Conservation (phyloP, 2,113 vertebrate genomes). For the Lagopus leucura region DNA sequence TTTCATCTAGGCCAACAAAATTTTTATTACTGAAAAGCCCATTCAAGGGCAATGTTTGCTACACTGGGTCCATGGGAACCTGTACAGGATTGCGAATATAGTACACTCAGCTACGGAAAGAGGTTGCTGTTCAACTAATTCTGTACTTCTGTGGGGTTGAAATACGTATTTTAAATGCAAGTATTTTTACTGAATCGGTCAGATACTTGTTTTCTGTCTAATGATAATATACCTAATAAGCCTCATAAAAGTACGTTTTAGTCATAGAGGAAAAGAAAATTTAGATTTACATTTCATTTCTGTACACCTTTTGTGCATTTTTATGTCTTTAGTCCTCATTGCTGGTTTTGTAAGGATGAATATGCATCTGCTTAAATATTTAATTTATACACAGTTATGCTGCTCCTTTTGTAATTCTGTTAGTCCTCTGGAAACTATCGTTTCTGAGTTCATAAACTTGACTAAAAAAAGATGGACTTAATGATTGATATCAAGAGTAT, state of each 20-base stretch:
- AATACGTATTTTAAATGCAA: not conserved
- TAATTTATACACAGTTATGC: not conserved
- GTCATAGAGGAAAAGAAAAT: not conserved
- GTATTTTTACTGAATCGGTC: not conserved
- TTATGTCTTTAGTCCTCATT: not conserved
- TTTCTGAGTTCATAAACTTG: not conserved
- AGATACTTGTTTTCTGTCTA: not conserved
- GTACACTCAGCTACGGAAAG: fast-evolving
- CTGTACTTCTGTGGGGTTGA: not conserved
- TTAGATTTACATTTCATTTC: not conserved
- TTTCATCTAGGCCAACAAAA: not conserved
- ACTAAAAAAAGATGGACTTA: not conserved
- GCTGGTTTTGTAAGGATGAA: not conserved
- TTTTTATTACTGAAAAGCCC: not conserved
- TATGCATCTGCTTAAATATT: not conserved
- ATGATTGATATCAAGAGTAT: not conserved
- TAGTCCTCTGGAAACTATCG: not conserved
- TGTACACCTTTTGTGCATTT: not conserved
- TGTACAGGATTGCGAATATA: not conserved
- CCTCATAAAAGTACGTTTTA: not conserved
- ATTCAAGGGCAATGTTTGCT: fast-evolving
- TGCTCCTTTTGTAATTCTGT: not conserved
- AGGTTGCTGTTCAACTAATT: not conserved
- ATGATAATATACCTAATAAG: not conserved
- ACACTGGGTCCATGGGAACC: fast-evolving